Base-by-base conservation (phyloP, 2,113 vertebrate genomes). In the Mirza zaza region DNA sequence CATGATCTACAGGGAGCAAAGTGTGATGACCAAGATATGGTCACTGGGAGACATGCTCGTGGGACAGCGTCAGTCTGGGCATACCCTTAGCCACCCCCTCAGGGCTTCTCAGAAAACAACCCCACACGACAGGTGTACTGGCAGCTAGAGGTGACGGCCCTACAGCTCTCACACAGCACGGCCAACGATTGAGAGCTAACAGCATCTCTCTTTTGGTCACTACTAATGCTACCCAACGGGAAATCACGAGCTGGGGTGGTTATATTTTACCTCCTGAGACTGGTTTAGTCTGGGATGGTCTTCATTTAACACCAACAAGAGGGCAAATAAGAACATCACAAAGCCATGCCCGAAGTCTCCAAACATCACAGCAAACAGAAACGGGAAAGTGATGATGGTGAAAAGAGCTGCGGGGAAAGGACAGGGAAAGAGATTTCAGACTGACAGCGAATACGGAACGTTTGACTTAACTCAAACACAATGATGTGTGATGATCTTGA, bases 361-460 rank as follows among this genome's bases (percentile, higher is more conserved):
- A 52, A 99, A 99, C 99, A 99, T 99, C 92, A 99, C 99, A 0
- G 99, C 99, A 6, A 99, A 99, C 95, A 99, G 91, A 96, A 99
- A 99, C 0, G 99, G 99, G 91, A 99, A 99, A 0, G 99, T 99
- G 98, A 99, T 98, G 98, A 99, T 99, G 97, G 99, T 99, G 48
- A 99, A 99, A 42, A 99, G 99, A 97, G 99, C 99, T 99, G 98
- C 11, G 67, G 94, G 73, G 71, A 71, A 88, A 84, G 21, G 45
- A 20, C 52, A 34, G n/a, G 55, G 20, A 42, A n/a, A 77, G 61
- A 39, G 45, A 70, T 5, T 27, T 42, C 67, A 82, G 10, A 18
- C 3, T 67, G 5, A 9, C 36, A 15, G 82, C 36, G 29, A 8
- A 34, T 70, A 29, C 23, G 3, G 32, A 32, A 34, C 21, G 3